Conservation (phyloP, 2,113 vertebrate species). For the Marmota flaviventris region DNA sequence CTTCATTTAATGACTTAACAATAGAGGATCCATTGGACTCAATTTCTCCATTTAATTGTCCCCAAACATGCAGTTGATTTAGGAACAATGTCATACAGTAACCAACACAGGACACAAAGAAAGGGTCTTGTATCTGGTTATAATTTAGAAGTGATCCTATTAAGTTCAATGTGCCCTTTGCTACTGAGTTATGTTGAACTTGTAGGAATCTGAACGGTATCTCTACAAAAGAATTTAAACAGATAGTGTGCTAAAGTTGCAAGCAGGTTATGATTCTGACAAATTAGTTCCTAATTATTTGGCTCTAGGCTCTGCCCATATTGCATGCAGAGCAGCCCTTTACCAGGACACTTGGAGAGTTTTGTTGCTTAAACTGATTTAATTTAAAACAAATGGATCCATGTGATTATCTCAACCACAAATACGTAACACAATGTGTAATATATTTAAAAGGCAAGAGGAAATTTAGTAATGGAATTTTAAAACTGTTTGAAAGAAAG, state of each 20-base stretch:
- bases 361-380: constrained; percentile 73
- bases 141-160: constrained; percentile 68
- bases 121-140: constrained; percentile 62
- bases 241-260: constrained; percentile 41
- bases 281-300: constrained; percentile 80
- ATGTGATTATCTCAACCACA: constrained; percentile 77
- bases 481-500: constrained; percentile 65
- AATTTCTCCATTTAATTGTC: constrained; percentile 76
- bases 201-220: constrained; percentile 48
- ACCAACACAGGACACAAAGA: constrained; percentile 60
- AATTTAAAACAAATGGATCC: constrained; percentile 79
- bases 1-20: neutral
- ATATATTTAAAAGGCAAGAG: constrained; percentile 79
- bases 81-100: constrained; percentile 46
- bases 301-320: constrained; percentile 67
- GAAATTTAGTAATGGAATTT: constrained; percentile 77
- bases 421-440: constrained; percentile 77
- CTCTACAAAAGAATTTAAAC: constrained; percentile 40
- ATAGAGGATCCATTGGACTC: constrained; percentile 38
- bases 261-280: constrained; percentile 66
- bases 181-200: constrained; percentile 53
- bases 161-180: neutral
- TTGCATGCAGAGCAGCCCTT: constrained; percentile 71
- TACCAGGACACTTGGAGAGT: constrained; percentile 61
- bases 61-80: constrained; percentile 66